Conservation (phyloP, 2,888 invertebrate genomes). For the Cheilosia vulpina region DNA sequence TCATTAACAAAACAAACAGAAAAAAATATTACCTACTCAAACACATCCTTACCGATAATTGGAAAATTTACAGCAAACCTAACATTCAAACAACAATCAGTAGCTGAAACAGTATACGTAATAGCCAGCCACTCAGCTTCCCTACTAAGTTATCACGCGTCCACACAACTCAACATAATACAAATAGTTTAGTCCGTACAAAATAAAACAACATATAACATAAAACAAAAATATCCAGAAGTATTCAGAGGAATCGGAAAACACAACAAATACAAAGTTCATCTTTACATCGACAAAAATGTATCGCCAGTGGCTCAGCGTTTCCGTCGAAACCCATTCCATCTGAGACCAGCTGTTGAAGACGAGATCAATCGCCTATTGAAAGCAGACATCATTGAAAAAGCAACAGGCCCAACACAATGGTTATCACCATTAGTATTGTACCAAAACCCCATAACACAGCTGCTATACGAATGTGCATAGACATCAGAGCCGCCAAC, state of each 20-base stretch:
- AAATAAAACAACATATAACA: no score
- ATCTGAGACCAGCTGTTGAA: constrained; percentile 22
- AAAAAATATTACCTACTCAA: neutral
- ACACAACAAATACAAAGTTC: constrained; percentile 1
- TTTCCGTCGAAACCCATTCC: constrained; percentile 30
- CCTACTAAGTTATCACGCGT: no score
- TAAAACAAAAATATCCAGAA: constrained; percentile 9
- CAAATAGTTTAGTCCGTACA: no score
- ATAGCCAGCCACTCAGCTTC: no score
- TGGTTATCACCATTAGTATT: constrained; percentile 26
- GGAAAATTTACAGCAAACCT: neutral
- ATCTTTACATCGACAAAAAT: constrained; percentile 11
- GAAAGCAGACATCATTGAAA: constrained; percentile 23
- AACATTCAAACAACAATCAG: neutral
- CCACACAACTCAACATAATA: no score
- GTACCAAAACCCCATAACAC: no score
- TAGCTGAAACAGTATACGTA: no score
- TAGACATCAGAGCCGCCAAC: no score
- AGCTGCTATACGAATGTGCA: no score
- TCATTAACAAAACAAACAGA: neutral
- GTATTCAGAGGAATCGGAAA: constrained; percentile 20
- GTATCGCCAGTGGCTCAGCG: constrained; percentile 10
- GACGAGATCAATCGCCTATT: constrained; percentile 38
- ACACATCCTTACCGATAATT: neutral
- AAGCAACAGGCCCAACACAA: constrained; percentile 21